Conservation (phyloP, 2,888 invertebrate species). For the Pogonocherus hispidulus region DNA sequence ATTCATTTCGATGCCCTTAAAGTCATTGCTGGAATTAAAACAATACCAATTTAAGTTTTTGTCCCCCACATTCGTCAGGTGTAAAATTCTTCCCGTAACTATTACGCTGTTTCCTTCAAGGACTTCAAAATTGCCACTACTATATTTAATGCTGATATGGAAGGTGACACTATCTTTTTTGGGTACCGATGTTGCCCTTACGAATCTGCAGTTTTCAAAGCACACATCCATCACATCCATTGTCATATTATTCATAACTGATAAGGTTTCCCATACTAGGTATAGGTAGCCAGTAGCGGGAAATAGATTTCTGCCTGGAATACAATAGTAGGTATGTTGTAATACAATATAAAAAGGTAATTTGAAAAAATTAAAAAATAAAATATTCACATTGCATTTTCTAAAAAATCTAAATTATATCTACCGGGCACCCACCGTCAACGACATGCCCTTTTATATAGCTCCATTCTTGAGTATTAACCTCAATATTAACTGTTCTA, state of each 20-base stretch:
- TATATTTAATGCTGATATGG: slow-evolving; percentile 53
- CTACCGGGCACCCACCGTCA: slow-evolving; percentile 71
- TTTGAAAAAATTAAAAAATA: too few relatives aligned
- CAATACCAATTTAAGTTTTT: not conserved
- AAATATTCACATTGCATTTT: too few relatives aligned
- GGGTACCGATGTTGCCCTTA: slow-evolving; percentile 71
- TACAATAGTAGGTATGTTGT: too few relatives aligned
- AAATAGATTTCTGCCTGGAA: slow-evolving; percentile 57
- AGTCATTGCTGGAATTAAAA: not conserved
- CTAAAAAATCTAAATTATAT: too few relatives aligned
- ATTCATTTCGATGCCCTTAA: not conserved
- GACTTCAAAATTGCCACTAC: slow-evolving; percentile 61
- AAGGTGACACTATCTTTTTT: slow-evolving; percentile 61
- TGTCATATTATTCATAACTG: not conserved
- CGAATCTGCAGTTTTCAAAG: slow-evolving; percentile 15
- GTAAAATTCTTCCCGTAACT: slow-evolving; percentile 47
- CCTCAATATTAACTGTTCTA: slow-evolving; percentile 21
- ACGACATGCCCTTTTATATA: slow-evolving; percentile 86
- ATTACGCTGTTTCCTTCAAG: slow-evolving; percentile 46
- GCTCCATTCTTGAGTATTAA: slow-evolving; percentile 73
- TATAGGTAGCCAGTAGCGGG: slow-evolving; percentile 75
- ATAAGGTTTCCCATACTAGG: slow-evolving; percentile 63
- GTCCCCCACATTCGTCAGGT: not conserved
- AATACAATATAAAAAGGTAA: too few relatives aligned
- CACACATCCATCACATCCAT: not conserved